A percentile compares a stretch with the other conserved stretches of the same genome.
Evolutionary conservation across 92 coral and sea anemone genomes (phyloP).

Genomic region (Zoanthus sansibaricus): DNA sequence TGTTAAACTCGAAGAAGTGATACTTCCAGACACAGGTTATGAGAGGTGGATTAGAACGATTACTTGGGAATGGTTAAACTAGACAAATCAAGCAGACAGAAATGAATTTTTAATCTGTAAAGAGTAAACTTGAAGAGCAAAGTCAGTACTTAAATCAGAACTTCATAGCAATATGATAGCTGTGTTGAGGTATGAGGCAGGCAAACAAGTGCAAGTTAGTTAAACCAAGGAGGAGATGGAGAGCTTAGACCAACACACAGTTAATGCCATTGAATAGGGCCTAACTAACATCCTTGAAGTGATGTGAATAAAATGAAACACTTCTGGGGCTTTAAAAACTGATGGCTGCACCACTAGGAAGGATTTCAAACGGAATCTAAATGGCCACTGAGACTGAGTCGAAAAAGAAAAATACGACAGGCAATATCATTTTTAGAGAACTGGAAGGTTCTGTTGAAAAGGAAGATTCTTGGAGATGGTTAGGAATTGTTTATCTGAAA

Average conservation of each 20-base stretch:
- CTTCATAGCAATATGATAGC: neutral
- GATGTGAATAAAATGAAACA: neutral
- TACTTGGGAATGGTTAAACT: neutral
- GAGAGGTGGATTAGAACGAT: neutral
- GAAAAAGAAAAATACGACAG: no score
- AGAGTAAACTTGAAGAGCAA: neutral
- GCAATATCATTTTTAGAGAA: no score
- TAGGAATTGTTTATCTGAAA: no score
- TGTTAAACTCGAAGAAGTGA: neutral
- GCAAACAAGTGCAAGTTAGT: neutral
- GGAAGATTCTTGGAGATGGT: no score
- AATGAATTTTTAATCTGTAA: neutral
- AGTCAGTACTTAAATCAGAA: neutral
- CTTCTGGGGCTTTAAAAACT: no score
- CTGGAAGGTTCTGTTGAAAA: no score
- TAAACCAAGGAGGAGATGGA: constrained; percentile 1
- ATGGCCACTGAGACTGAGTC: no score
- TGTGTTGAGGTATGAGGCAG: neutral
- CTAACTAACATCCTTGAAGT: neutral
- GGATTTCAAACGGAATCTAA: no score
- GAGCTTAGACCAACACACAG: neutral
- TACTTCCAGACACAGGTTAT: no score
- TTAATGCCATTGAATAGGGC: neutral
- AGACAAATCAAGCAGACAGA: neutral
- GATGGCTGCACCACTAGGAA: no score